Evolutionary conservation across 2,797 vertebrate genomes (phyloP).

Genomic region (Toxotes lorentzi): DNA sequence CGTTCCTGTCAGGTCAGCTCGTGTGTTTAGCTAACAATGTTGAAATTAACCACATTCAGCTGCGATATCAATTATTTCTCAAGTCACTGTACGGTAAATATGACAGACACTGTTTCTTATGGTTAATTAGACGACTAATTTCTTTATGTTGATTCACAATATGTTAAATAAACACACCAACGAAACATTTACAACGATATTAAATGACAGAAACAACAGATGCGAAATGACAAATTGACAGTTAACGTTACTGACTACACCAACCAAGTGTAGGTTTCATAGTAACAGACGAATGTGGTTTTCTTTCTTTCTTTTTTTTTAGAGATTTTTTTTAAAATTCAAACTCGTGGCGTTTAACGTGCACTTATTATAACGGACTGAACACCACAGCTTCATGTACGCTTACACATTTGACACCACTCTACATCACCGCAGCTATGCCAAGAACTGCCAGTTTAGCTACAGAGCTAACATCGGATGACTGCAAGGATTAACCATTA

Average conservation of each 20-base stretch:
- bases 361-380: rapidly evolving
- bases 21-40: background rate
- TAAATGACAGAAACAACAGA: background rate
- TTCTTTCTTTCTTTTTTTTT: background rate
- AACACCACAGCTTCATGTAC: background rate
- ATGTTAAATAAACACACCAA: background rate
- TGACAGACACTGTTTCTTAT: rapidly evolving
- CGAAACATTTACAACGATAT: background rate
- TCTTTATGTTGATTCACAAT: background rate
- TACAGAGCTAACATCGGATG: constrained; percentile 58
- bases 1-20: background rate
- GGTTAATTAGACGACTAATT: background rate
- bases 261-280: background rate
- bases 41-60: background rate
- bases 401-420: constrained; percentile 27
- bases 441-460: constrained; percentile 46
- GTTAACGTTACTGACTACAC: background rate
- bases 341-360: background rate
- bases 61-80: background rate
- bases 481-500: constrained; percentile 38
- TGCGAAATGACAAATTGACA: background rate
- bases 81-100: background rate
- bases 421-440: constrained; percentile 47
- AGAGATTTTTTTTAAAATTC: background rate
- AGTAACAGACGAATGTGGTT: background rate